A percentile compares a stretch with the other conserved stretches of the same genome.
These are phyloP conservation scores for Stylophora pistillata DNA, from an alignment of 64 coral and sea anemone genomes.

Conservation along the genomic window DNA sequence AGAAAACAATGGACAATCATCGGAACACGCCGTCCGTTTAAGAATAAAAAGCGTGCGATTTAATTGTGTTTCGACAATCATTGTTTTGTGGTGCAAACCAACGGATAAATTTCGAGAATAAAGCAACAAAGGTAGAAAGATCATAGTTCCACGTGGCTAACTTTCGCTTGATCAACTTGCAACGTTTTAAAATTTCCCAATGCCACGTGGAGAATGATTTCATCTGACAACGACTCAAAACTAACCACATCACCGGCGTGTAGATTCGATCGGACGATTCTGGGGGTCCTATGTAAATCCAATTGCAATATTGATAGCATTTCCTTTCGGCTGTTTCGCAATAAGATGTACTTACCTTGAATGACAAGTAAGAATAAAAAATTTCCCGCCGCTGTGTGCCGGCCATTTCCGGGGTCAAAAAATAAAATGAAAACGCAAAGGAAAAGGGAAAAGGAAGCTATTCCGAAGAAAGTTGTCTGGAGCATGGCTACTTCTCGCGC, in stretches of 20 bases:
- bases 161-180: constrained; percentile 15
- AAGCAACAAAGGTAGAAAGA: constrained; percentile 2
- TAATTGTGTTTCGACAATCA: constrained; percentile 30
- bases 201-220: constrained; percentile 50
- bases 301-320: constrained; percentile 17
- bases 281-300: neutral
- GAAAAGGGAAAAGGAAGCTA: neutral
- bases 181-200: constrained; percentile 25
- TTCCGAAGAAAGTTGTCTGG: neutral
- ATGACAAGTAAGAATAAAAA: constrained; percentile 25
- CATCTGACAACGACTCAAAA: constrained; percentile 36
- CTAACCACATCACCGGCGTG: constrained; percentile 3
- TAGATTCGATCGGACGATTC: neutral
- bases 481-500: neutral
- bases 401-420: constrained; percentile 37
- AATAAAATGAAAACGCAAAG: neutral
- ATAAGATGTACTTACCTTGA: neutral
- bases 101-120: constrained; percentile 2
- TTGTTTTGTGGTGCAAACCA: neutral
- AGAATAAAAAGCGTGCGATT: constrained; percentile 33
- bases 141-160: constrained; percentile 15
- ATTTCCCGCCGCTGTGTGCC: constrained; percentile 25
- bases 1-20: constrained; percentile 4
- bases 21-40: constrained; percentile 25
- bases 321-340: neutral